phyloP scores from a whole-genome alignment of 2,888 invertebrate genomes.

The Mongoloraphidia duomilia region DNA sequence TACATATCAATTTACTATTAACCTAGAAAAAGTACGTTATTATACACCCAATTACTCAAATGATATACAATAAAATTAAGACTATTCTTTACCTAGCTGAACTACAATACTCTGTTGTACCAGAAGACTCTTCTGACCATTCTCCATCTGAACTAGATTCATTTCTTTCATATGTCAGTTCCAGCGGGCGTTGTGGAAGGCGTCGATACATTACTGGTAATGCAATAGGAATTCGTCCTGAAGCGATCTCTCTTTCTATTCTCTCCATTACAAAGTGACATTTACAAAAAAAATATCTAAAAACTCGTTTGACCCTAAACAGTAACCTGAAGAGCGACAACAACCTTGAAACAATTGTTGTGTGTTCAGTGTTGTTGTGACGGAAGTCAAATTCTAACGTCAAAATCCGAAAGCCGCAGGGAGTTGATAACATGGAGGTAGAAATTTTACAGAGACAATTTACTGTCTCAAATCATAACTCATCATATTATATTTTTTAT shows the following conservation, averaged over 20 bases:
- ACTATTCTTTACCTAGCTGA: constrained; percentile 36
- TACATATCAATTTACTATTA: too few relatives aligned
- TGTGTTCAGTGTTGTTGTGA: too few relatives aligned
- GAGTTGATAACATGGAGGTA: too few relatives aligned
- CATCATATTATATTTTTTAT: too few relatives aligned
- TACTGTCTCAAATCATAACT: too few relatives aligned
- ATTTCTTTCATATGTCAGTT: constrained; percentile 6
- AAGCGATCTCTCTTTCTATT: constrained; percentile 8
- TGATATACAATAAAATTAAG: not conserved
- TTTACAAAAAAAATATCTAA: constrained; percentile 3
- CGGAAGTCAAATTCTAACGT: too few relatives aligned
- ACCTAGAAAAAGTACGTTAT: too few relatives aligned
- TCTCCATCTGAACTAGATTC: constrained; percentile 21
- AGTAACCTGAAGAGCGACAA: not conserved
- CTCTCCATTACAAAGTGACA: constrained; percentile 5
- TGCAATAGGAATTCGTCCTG: constrained; percentile 2
- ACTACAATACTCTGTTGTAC: constrained; percentile 42
- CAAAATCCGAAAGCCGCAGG: too few relatives aligned
- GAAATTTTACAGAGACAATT: too few relatives aligned
- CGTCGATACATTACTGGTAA: constrained; percentile 5
- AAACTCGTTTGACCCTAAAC: constrained; percentile 2
- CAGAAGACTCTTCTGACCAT: constrained; percentile 26
- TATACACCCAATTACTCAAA: too few relatives aligned
- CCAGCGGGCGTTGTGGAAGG: not conserved
- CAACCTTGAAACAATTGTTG: too few relatives aligned